Base-by-base conservation (phyloP, 2,113 vertebrate genomes). In the Dendrocopos noguchii region DNA sequence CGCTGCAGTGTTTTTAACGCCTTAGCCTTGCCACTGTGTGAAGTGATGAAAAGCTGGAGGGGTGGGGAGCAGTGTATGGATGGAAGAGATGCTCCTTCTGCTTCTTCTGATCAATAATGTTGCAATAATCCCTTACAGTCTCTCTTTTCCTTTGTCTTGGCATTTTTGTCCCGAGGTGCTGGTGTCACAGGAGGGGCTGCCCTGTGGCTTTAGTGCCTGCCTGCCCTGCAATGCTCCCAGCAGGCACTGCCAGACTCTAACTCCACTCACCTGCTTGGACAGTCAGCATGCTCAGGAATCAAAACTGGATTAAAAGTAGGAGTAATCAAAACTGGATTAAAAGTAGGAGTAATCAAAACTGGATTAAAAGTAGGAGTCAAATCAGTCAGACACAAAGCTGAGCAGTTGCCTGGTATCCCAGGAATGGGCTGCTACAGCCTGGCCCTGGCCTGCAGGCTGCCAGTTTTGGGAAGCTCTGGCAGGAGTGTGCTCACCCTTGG, bases 21-120 rank as follows among this genome's bases (percentile, higher is more conserved):
- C 88, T 93, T 80, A 78, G 70, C 52, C 74, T 72, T 90, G 93
- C 87, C 90, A 86, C 93, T 84, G 80, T 95, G 50, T 63, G 73
- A 95, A 86, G 82, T 93, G 91, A 59, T 93, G 91, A 95, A 93
- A 94, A 86, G 57, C 70, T 80, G 68, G 39, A 94, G 39, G 65
- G 70, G 55, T 3, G 33, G 55, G 53, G 57, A 75, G 19, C 34
- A 12, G 1, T 8, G 44, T 59, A 31, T 39, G 74, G 68, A 96
- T 15, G 50, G 46, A 73, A 90, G 21, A 92, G n/a, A 86, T 29
- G 73, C 34, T 91, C 39, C 15, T 78, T 80, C 61, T 94, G 65
- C 28, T 91, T 87, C 52, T 91, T 86, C 73, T 68, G 70, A 94
- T 90, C 68, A 76, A 81, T 91, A 91, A 52, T n/a, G 31, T 33